Base-by-base conservation (phyloP, 2,797 vertebrate genomes). In the Sciurus vulgaris region DNA sequence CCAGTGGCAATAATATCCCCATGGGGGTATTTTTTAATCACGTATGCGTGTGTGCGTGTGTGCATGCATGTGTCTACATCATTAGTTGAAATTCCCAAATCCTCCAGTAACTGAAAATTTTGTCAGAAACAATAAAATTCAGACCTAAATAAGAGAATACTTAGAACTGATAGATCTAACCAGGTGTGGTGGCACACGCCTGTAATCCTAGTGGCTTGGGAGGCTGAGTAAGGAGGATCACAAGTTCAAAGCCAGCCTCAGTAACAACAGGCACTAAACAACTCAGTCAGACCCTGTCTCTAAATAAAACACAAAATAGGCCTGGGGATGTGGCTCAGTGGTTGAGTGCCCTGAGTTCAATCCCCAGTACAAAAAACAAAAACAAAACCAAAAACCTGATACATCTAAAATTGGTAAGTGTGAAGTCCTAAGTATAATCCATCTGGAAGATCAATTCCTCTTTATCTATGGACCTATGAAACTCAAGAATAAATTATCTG, bases 61-160 rank as follows among this genome's bases (percentile, higher is more conserved):
- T 54, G 54, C 20, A 17, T 54, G 17, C 6, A 0, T 20, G 54
- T 17, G 13, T 47, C 7, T 76, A 51, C 22, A 86, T 54, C 20
- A 94, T 91, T 73, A 79, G 49, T 86, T 24, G 61, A 72, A 81
- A 88, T 94, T 51, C 6, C 51, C 7, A 79, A 49, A 47, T 41
- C 59, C 20, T 63, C 18, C 65, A 93, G 82, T 73, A 91, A 93
- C 54, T 70, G 59, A 89, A 93, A 26, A 86, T 38, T 59, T 49
- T 88, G 56, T 76, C 18, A 95, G 82, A 93, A 94, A 79, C 30
- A 87, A 87, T 70, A 81, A 76, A 70, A 89, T 74, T 51, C 5
- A 73, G 24, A 61, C n/a, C 15, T 83, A 91, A 89, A 82, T 74
- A 30, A 82, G 13, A 54, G 56, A 86, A 79, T 88, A 33, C 3